Base-by-base conservation (phyloP, 1,140 invertebrate genomes). In the Diabrotica virgifera region DNA sequence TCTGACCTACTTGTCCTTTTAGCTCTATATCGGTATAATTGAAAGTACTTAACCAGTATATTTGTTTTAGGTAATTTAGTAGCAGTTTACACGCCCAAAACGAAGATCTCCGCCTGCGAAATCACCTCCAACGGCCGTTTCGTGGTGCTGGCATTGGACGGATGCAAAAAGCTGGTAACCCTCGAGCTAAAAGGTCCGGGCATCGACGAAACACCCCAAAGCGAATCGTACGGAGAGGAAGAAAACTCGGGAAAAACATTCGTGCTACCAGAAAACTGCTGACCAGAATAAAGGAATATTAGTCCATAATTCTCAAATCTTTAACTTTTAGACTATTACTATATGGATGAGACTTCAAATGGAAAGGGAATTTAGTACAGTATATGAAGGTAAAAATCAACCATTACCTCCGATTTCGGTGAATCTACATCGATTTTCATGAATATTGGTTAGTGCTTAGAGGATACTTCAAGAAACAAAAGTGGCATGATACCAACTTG, bases 11-110 rank as follows among this genome's bases (percentile, higher is more conserved):
- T 24, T 24, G 1, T 24, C 4, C 4, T 24, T 24, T 24, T 24
- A 24, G 24, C 24, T 24, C 1, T 1, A 24, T 24, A 24, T 24
- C 24, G 24, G 4, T 24, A 24, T 24, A 4, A 24, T 24, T 24
- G 24, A 24, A 24, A 24, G 1, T 2, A 24, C 4, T 2, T 2
- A 24, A 24, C 24, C 24, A 24, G 24, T 24, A 24, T 24, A 24
- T 24, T 24, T 24, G 24, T 73, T 73, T 63, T 78, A 92, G 91
- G 90, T 14, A 85, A 86, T 72, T 82, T 91, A 36, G 81, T 94
- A 70, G 87, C 91, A 35, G 89, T 92, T 10, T 90, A 91, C 81
- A 91, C 90, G 6, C 87, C 92, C 24, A 84, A 89, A 67, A 80
- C 85, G 63, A 83, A 85, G 36, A 88, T 94, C 56, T 88, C 86